Evolutionary conservation across 1,140 invertebrate species (phyloP).

Genomic region (Dendrolimus punctatus): DNA sequence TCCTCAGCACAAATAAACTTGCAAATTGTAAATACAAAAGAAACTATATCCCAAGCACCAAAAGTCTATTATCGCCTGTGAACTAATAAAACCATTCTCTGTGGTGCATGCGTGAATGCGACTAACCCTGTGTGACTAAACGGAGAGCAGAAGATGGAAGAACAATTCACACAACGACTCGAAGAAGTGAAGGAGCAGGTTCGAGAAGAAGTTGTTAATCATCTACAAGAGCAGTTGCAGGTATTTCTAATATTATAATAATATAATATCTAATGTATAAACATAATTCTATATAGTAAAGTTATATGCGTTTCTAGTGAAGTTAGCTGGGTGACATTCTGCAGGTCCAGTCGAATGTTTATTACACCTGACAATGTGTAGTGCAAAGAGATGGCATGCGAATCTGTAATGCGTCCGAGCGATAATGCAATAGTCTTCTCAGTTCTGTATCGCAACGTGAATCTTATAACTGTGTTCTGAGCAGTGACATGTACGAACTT

Average conservation of each 20-base stretch:
- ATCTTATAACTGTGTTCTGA: too few species aligned
- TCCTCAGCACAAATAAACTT: too few species aligned
- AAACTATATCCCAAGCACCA: background rate
- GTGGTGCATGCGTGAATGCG: constrained; percentile 43
- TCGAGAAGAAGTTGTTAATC: constrained; percentile 31
- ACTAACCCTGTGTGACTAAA: constrained; percentile 51
- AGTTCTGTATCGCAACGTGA: too few species aligned
- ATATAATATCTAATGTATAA: background rate
- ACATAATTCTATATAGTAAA: background rate
- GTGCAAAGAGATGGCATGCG: too few species aligned
- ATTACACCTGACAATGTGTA: too few species aligned
- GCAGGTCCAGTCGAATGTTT: too few species aligned
- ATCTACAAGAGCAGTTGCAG: constrained; percentile 51
- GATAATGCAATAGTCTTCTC: too few species aligned
- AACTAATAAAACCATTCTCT: constrained; percentile 17
- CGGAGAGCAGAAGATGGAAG: constrained; percentile 25
- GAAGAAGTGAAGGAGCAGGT: constrained; percentile 29
- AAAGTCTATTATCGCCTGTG: background rate
- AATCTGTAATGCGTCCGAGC: too few species aligned
- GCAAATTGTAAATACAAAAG: too few species aligned
- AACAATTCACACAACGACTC: constrained; percentile 18
- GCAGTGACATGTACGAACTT: too few species aligned
- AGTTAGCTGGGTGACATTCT: too few species aligned
- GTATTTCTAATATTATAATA: constrained; percentile 18
- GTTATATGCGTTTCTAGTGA: too few species aligned